Evolutionary conservation across 2,113 vertebrate genomes (phyloP), one percentile per base, ranked within the genome.

Genomic region (Psilopsiagon aurifrons): DNA sequence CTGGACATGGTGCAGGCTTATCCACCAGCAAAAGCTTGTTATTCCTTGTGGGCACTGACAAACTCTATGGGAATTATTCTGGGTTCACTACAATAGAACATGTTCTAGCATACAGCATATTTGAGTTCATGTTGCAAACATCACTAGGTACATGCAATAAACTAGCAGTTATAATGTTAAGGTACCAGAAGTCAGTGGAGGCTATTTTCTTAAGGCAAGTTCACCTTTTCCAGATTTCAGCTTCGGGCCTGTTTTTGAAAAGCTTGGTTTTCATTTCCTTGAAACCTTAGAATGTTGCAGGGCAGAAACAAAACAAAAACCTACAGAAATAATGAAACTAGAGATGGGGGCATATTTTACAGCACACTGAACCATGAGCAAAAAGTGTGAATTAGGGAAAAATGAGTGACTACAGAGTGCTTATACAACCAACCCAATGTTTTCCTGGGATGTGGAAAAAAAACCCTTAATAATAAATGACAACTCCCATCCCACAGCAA

Each of bases 401-500:
- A 97, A 95, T 39, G 95, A 71, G 49, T 51, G 47, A 74, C 49
- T 89, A 78, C 25, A 49, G 83, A 92, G 57, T 86, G 94, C 86
- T 93, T 94, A 78, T 90, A 68, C 54, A 94, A 44, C 46, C 87
- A 95, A 96, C 93, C 64, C 88, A 94, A 64, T 85, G 85, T 95
- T 97, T 97, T 94, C 87, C 69, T 52, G 57, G 92, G 84, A 92
- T 83, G 33, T 90, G 68, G 86, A 84, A 91, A 96, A 95, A 89
- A 74, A 11, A 75, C 12, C 1, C 37, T 96, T 96, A 90, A 97
- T 98, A 97, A 97, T 95, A 96, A 95, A 96, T 97, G 96, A 97
- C 86, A 98, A 94, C 88, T 97, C 94, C 93, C 91, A 97, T 97
- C 85, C 94, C 96, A 95, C 90, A 95, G 90, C 93, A 98, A 98